Conservation (phyloP, 1,140 invertebrate species). For the Brachionus sp. region DNA sequence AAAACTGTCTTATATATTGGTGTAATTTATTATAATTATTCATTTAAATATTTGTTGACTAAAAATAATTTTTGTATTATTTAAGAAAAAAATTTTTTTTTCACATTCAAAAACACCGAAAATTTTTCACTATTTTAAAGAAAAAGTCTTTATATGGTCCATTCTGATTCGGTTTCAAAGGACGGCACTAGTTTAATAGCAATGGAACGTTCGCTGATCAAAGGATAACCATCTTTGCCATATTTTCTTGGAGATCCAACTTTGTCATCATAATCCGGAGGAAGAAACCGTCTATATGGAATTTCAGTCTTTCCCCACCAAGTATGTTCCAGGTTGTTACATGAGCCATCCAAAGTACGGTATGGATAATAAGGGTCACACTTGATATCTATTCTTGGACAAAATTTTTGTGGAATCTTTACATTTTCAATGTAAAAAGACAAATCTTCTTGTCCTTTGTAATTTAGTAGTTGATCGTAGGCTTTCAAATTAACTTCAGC, state of each 20-base stretch:
- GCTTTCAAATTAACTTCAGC: not conserved
- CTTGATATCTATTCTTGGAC: not conserved
- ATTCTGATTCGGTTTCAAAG: not conserved
- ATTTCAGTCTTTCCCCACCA: conserved; percentile 72
- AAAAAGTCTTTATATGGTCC: not conserved
- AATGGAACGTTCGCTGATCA: not conserved
- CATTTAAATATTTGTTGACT: no score
- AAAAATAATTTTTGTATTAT: no score
- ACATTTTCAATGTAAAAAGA: not conserved
- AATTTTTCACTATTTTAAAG: no score
- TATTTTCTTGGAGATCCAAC: not conserved
- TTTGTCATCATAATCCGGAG: conserved; percentile 68
- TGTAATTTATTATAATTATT: no score
- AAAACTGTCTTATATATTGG: no score
- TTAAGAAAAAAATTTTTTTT: no score
- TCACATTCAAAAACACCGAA: no score
- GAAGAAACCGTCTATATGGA: conserved; percentile 71
- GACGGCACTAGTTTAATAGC: not conserved
- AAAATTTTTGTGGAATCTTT: not conserved
- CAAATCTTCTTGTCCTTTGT: conserved; percentile 2
- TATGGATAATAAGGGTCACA: conserved; percentile 58
- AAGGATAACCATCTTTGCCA: conserved; percentile 54
- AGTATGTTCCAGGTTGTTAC: conserved; percentile 79
- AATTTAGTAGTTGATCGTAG: not conserved
- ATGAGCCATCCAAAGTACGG: conserved; percentile 71